Evolutionary conservation across 2,888 invertebrate species (phyloP), one percentile per base, ranked within the genome.

Genomic region (Polyommatus icarus): DNA sequence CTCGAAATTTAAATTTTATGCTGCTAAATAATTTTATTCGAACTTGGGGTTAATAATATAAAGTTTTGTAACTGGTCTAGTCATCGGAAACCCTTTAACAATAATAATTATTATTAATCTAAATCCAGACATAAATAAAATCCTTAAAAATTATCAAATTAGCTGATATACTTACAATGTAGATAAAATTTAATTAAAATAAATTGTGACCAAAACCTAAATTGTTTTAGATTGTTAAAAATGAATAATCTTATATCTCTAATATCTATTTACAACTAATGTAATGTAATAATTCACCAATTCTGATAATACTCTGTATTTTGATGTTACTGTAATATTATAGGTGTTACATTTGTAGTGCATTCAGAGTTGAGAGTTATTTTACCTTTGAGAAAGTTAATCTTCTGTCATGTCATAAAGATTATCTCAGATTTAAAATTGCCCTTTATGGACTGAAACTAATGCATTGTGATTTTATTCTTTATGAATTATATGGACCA

Each of bases 401-500:
- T 54, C 54, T 54, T 54, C 15, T 50, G 50, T 50, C 50, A 50
- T 46, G 46, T 10, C 12, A 5, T 54, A 54, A 54, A 54, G 54
- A 54, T 54, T 54, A 18, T 54, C 54, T 54, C 54, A 18, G 54
- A 54, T 12, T 54, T 54, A 18, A 54, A 54, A 54, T 54, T 18
- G 54, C 54, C 54, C 54, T 54, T 18, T 85, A 84, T 54, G 54
- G 54, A 54, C 54, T 83, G 84, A 86, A 88, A 89, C 85, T 89
- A 91, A 89, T 89, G 86, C 88, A 92, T 90, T 92, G 93, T 92
- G 93, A 92, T 92, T 91, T 84, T 91, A 91, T 87, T 89, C 90
- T 91, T 87, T 90, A 89, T 91, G 88, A 90, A 91, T 90, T 91
- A 91, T 89, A 92, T 90, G 92, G 93, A 92, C 92, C 92, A 93